Conservation (phyloP, 2,888 invertebrate genomes). For the Slavum lentiscoides region DNA sequence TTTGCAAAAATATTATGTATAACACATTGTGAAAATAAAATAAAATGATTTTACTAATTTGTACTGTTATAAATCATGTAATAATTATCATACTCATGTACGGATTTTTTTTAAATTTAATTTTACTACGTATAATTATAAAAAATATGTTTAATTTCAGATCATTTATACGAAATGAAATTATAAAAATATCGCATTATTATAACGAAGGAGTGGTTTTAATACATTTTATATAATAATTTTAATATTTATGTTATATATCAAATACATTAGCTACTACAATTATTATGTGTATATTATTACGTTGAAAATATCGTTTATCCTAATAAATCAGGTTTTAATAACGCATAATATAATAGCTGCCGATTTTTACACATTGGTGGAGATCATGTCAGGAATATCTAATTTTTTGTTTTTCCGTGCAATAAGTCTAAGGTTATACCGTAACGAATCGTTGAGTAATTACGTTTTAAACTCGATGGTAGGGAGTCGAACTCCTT, state of each 20-base stretch:
- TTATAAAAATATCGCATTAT: no score
- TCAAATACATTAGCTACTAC: neutral
- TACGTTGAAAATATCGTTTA: neutral
- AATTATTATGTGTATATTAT: neutral
- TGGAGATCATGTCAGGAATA: constrained; percentile 41
- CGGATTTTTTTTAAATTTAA: no score
- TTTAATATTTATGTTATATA: neutral
- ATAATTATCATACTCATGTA: no score
- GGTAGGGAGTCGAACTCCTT: constrained; percentile 48
- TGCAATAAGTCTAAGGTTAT: constrained; percentile 15
- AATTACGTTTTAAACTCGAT: constrained; percentile 17
- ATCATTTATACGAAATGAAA: no score
- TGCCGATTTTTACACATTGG: constrained; percentile 7
- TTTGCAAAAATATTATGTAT: no score
- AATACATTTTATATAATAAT: no score
- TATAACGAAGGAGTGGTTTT: no score
- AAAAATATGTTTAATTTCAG: no score
- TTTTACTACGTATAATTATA: no score
- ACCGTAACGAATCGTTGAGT: constrained; percentile 45
- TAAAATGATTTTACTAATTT: no score
- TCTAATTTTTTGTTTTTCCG: constrained; percentile 37
- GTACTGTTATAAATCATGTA: no score
- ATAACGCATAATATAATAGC: constrained; percentile 3
- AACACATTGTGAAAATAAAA: no score
- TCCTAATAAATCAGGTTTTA: constrained; percentile 4